Evolutionary conservation across 2,888 invertebrate species (phyloP).

Genomic region (Augochlorella aurata): DNA sequence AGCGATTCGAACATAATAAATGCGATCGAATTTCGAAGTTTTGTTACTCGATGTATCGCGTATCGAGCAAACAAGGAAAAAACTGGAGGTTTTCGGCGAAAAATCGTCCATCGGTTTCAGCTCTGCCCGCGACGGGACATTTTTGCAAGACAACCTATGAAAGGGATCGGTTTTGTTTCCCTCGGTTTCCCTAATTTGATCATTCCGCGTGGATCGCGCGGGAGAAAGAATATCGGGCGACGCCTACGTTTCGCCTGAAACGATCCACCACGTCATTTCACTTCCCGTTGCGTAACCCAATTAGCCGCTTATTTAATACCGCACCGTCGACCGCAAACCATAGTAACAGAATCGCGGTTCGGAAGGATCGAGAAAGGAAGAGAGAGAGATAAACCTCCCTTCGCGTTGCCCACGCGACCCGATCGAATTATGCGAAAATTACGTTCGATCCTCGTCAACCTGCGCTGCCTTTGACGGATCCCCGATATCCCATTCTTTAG

Average conservation of each 20-base stretch:
- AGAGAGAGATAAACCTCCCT: constrained; percentile 12
- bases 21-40: no score
- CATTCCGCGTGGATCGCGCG: not conserved
- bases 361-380: constrained; percentile 11
- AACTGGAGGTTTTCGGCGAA: no score
- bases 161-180: constrained; percentile 13
- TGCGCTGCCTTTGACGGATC: not conserved
- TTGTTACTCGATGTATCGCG: no score
- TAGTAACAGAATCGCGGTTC: constrained; percentile 40
- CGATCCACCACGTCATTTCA: constrained; percentile 69
- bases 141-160: no score
- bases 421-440: constrained; percentile 24
- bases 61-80: no score
- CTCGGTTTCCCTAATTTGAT: constrained; percentile 20
- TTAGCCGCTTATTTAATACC: constrained; percentile 79
- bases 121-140: no score
- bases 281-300: constrained; percentile 81
- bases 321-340: constrained; percentile 46
- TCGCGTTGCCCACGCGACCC: constrained; percentile 26
- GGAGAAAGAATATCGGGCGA: constrained; percentile 12
- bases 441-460: constrained; percentile 1
- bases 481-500: not conserved
- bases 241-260: constrained; percentile 43
- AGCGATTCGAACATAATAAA: no score
- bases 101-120: no score